Evolutionary conservation across 2,888 invertebrate genomes (phyloP).

Genomic region (Molanna angustata): DNA sequence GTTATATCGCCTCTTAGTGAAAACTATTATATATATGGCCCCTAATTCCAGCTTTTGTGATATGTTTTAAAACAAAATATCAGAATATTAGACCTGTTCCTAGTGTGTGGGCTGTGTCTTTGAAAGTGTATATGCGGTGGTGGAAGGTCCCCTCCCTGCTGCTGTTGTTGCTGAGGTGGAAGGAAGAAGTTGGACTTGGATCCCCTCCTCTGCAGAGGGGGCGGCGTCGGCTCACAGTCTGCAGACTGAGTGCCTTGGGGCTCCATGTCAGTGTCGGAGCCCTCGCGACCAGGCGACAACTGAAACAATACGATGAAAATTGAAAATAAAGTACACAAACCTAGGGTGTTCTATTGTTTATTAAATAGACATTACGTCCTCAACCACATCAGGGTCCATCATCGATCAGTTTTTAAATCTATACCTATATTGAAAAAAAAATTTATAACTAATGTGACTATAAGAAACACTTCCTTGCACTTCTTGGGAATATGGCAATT

Average conservation of each 20-base stretch:
- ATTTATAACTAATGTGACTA: no score
- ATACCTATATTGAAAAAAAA: no score
- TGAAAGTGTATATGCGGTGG: conserved; percentile 59
- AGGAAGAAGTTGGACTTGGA: conserved; percentile 86
- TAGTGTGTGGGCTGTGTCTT: conserved; percentile 78
- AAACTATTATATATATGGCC: no score
- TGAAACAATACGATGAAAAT: conserved; percentile 45
- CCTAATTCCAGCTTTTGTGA: no score
- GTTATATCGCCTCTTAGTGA: no score
- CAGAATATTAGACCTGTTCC: conserved; percentile 62
- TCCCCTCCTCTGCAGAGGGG: conserved; percentile 76
- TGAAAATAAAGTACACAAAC: no score
- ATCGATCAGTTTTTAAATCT: no score
- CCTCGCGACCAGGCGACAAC: conserved; percentile 82
- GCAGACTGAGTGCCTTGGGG: conserved; percentile 89
- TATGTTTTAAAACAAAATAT: no score
- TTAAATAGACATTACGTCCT: no score
- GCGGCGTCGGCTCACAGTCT: conserved; percentile 91
- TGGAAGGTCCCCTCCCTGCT: conserved; percentile 50
- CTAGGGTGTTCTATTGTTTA: not conserved
- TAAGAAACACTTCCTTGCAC: no score
- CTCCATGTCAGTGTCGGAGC: conserved; percentile 80
- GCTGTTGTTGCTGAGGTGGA: conserved; percentile 46
- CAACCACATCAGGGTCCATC: no score
- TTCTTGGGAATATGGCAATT: no score